phyloP scores from a whole-genome alignment of 2,113 vertebrate genomes.

The Lanius collurio region DNA sequence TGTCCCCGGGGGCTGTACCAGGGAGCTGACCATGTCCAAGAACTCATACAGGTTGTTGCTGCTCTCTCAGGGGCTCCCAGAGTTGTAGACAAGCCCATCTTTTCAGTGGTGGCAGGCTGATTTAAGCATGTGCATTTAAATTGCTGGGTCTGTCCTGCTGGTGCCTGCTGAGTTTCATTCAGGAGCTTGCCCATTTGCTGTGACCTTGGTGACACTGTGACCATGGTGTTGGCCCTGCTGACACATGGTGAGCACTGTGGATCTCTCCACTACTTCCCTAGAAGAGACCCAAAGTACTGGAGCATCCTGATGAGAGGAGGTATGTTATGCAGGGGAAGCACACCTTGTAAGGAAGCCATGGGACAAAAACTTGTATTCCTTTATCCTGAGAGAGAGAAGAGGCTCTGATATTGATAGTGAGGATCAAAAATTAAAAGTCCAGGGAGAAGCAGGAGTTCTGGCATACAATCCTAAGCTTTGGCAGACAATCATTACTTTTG shows the following conservation, averaged over 20 bases:
- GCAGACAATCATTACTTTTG: neutral
- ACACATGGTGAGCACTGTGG: fast-evolving
- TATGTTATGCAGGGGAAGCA: neutral
- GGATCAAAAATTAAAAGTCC: neutral
- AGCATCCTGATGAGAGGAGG: neutral
- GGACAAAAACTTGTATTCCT: neutral
- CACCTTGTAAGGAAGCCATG: fast-evolving
- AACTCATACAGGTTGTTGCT: neutral
- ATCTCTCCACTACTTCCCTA: neutral
- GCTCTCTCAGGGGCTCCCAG: neutral
- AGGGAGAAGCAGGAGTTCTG: neutral
- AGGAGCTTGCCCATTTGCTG: neutral
- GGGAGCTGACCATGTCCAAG: neutral
- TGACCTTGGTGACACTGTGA: neutral
- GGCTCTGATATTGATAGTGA: neutral
- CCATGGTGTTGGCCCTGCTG: neutral
- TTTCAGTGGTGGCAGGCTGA: neutral
- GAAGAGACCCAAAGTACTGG: neutral
- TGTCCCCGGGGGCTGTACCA: fast-evolving
- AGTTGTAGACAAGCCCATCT: neutral
- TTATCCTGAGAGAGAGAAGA: neutral
- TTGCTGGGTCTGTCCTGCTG: neutral
- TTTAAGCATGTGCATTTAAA: neutral
- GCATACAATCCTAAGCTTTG: neutral
- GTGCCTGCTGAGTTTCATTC: neutral